phyloP scores from a whole-genome alignment of 2,888 invertebrate genomes.

The Netelia melanura region DNA sequence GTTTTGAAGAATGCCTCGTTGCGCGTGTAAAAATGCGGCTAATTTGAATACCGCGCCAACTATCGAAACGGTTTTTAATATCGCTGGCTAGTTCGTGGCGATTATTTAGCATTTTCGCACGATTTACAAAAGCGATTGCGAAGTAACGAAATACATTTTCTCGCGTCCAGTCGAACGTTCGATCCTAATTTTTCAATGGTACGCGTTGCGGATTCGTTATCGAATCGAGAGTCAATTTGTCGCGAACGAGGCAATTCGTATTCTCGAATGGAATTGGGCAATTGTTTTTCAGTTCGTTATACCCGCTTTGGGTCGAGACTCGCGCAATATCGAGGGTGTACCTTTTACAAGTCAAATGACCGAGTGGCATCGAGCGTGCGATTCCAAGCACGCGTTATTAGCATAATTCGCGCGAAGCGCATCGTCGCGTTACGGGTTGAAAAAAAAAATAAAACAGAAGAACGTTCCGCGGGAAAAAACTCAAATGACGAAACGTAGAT shows the following conservation, averaged over 20 bases:
- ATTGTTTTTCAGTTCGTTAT: slow-evolving; percentile 24
- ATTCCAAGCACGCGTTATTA: slow-evolving; percentile 43
- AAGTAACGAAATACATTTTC: neutral
- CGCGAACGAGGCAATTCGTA: neutral
- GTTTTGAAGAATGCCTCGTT: no score
- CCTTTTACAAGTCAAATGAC: slow-evolving; percentile 31
- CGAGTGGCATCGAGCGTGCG: neutral
- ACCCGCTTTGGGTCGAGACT: neutral
- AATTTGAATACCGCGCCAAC: neutral
- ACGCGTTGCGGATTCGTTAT: neutral
- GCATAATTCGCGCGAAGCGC: slow-evolving; percentile 54
- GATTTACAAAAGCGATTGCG: neutral
- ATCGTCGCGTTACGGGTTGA: neutral
- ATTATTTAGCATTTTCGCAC: neutral
- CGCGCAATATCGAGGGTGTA: neutral
- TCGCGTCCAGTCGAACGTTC: neutral
- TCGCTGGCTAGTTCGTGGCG: neutral
- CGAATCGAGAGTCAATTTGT: neutral
- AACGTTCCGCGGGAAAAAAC: slow-evolving; percentile 42
- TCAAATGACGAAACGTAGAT: slow-evolving; percentile 37
- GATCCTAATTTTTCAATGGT: neutral
- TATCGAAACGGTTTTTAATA: neutral
- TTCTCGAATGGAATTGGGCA: neutral
- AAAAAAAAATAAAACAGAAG: slow-evolving; percentile 2
- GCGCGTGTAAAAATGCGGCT: no score